Evolutionary conservation across 2,113 vertebrate species (phyloP), one percentile per base, ranked within the genome.

Genomic region (Phrynocephalus versicolor): DNA sequence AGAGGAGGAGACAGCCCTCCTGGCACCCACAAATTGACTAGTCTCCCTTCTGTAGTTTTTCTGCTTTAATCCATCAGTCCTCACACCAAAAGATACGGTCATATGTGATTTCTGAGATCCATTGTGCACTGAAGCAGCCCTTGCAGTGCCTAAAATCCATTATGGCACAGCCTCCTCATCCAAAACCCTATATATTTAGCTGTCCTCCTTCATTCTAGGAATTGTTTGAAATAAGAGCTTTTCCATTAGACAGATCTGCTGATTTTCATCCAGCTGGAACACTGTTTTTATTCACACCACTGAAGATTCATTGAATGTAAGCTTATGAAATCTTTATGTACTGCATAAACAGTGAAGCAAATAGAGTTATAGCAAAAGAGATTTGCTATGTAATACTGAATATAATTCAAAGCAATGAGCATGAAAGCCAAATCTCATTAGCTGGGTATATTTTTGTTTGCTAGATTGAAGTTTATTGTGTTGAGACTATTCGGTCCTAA

Each of bases 291-390:
- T 65, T 74, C 70, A 86, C 30, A 18, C 15, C 13, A 23, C 33
- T 74, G 70, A 86, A 74, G 84, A 81, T 86, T 81, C 77, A 86
- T 86, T 86, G 79, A 86, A 81, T 81, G 45, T 30, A 65, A 86
- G 78, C 84, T 73, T 86, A 86, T 81, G 84, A 86, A 86, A 80
- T 86, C 84, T 74, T 86, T 72, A 81, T 81, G 78, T 86, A n/a
- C n/a, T n/a, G n/a, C n/a, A 86, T 81, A 86, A 81, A 74, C 39
- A 81, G 71, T 86, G 84, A 86, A 86, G 81, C 84, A 81, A 86
- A 86, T 81, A 58, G 70, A 74, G 57, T 73, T 74, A 81, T 74
- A 39, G 70, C 70, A 73, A n/a, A 65, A 86, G 69, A 81, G 45
- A 86, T 74, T 81, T 86, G 58, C 74, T 86, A 39, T 51, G n/a